A percentile compares a stretch with the other conserved stretches of the same genome.
Conservation (phyloP, 1,140 invertebrate genomes). For the Drosophila lini region DNA sequence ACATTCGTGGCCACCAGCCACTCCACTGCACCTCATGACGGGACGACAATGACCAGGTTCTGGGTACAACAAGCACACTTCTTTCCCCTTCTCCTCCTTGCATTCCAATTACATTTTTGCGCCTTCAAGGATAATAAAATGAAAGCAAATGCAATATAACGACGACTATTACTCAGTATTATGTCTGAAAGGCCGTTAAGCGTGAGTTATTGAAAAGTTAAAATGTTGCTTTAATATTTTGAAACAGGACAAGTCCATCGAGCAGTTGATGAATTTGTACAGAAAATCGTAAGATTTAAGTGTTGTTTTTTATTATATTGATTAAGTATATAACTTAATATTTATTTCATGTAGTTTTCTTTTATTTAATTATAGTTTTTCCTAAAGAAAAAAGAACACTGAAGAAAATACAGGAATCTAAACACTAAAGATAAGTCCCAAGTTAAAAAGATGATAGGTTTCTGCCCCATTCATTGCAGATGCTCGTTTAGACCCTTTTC, state of each 20-base stretch:
- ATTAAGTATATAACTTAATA: too few relatives aligned
- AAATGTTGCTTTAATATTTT: not conserved
- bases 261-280: too few relatives aligned
- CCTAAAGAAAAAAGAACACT: too few relatives aligned
- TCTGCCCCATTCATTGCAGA: too few relatives aligned
- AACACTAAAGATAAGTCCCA: too few relatives aligned
- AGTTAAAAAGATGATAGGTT: too few relatives aligned
- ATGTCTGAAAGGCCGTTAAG: not conserved
- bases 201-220: not conserved
- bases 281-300: too few relatives aligned
- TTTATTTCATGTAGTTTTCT: too few relatives aligned
- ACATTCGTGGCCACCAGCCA: constrained; percentile 31
- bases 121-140: not conserved
- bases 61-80: not conserved
- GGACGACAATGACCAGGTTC: constrained; percentile 11
- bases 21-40: not conserved
- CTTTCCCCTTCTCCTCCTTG: not conserved
- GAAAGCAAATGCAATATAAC: not conserved
- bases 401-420: too few relatives aligned
- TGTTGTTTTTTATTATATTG: too few relatives aligned
- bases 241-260: not conserved
- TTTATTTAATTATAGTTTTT: too few relatives aligned
- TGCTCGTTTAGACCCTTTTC: too few relatives aligned
- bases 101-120: not conserved
- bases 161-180: not conserved